Evolutionary conservation across 2,888 invertebrate genomes (phyloP).

Genomic region (Polydrusus pterygomalis): DNA sequence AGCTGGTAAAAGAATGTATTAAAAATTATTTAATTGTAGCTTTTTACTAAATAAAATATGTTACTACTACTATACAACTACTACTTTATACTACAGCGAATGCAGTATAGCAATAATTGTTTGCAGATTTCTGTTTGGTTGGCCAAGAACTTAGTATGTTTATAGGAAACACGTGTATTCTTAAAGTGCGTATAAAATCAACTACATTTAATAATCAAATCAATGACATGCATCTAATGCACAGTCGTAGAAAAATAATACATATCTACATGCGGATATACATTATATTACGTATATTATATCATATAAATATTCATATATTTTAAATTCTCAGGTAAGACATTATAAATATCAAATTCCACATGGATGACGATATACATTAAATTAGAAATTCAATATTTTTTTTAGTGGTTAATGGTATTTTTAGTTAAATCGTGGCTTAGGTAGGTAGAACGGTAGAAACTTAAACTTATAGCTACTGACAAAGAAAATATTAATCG

Average conservation of each 20-base stretch:
- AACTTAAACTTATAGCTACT: no score
- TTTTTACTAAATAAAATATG: no score
- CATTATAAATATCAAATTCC: slow-evolving; percentile 12
- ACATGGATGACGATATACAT: not conserved
- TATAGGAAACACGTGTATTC: no score
- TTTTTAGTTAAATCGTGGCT: not conserved
- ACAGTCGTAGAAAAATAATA: slow-evolving; percentile 1
- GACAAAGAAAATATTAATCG: no score
- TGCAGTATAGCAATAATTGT: no score
- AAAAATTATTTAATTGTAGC: no score
- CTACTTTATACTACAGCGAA: no score
- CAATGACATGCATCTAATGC: not conserved
- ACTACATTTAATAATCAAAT: not conserved
- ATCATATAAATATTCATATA: slow-evolving; percentile 6
- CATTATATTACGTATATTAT: not conserved
- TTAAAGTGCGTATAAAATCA: not conserved
- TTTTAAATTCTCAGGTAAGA: not conserved
- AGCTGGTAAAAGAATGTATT: no score
- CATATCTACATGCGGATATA: not conserved
- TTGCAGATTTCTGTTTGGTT: no score
- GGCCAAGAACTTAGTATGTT: no score
- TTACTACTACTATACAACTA: no score
- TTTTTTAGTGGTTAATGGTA: not conserved
- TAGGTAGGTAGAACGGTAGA: not conserved
- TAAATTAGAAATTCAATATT: slow-evolving; percentile 6